Conservation (phyloP, 2,113 vertebrate genomes). For the Lepisosteus oculatus region DNA sequence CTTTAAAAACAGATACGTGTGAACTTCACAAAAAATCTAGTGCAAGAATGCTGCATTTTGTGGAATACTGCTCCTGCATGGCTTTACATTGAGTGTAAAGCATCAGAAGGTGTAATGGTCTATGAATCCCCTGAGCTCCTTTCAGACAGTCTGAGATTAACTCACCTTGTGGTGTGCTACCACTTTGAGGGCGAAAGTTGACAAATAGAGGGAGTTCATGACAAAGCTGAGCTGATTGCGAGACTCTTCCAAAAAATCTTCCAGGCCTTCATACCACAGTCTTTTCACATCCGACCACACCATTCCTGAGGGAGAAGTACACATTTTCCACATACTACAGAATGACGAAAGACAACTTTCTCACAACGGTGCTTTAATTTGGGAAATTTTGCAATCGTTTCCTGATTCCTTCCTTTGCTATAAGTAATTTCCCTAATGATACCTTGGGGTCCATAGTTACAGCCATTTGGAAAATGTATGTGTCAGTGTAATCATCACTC, state of each 20-base stretch:
- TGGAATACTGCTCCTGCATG: too few species aligned
- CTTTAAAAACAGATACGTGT: too few species aligned
- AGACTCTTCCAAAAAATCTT: slow-evolving; percentile 95
- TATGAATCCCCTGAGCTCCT: background rate
- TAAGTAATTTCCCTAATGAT: slow-evolving; percentile 26
- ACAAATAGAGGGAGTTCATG: slow-evolving; percentile 96
- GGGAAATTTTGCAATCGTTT: slow-evolving; percentile 25
- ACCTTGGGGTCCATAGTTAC: slow-evolving; percentile 15
- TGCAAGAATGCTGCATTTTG: too few species aligned
- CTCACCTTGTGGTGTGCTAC: slow-evolving; percentile 94
- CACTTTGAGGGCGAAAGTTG: slow-evolving; percentile 93
- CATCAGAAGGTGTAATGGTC: background rate
- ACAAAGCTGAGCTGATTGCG: slow-evolving; percentile 97
- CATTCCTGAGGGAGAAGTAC: slow-evolving; percentile 74
- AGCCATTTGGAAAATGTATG: slow-evolving; percentile 9
- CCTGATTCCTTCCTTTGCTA: slow-evolving; percentile 20
- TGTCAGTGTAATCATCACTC: slow-evolving; percentile 31
- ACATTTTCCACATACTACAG: background rate
- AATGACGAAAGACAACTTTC: slow-evolving; percentile 2
- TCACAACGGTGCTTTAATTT: background rate
- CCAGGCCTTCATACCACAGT: slow-evolving; percentile 94
- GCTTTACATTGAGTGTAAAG: too few species aligned
- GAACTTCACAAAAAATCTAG: too few species aligned
- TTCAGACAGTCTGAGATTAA: slow-evolving; percentile 3
- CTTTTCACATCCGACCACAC: slow-evolving; percentile 98